phyloP scores from a whole-genome alignment of 2,113 vertebrate genomes.

The Pterocles orientalis region DNA sequence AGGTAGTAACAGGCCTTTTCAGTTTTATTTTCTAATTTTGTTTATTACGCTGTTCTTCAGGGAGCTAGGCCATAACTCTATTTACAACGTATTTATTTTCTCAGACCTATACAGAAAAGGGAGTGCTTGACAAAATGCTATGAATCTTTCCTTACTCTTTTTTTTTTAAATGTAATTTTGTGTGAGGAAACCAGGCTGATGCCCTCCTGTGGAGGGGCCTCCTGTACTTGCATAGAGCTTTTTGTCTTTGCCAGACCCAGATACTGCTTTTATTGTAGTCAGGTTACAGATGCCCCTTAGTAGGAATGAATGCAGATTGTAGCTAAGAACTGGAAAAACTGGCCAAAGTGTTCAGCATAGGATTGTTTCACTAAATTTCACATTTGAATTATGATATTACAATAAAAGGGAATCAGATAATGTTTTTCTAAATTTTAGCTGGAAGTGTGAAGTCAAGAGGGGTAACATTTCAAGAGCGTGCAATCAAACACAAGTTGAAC shows the following conservation, averaged over 20 bases:
- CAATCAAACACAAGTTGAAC: not conserved
- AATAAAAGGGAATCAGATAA: not conserved
- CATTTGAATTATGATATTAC: not conserved
- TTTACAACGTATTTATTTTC: not conserved
- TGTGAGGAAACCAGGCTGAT: not conserved
- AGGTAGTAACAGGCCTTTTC: not conserved
- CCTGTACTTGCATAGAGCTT: not conserved
- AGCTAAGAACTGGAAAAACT: not conserved
- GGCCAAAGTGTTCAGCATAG: not conserved
- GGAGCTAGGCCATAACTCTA: not conserved
- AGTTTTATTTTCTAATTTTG: not conserved
- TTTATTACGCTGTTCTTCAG: not conserved
- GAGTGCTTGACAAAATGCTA: not conserved
- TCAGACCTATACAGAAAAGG: not conserved
- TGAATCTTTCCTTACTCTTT: not conserved
- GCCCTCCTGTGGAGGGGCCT: rapidly evolving
- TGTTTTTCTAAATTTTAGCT: not conserved
- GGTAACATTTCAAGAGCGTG: not conserved
- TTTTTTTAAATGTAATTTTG: not conserved
- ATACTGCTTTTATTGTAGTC: not conserved
- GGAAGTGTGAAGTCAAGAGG: not conserved
- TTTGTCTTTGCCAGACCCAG: not conserved
- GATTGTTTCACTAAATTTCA: not conserved
- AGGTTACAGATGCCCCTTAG: not conserved
- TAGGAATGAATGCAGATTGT: not conserved